Base-by-base conservation (phyloP, 23 tunicate genomes). In the Ascidia mentula region DNA sequence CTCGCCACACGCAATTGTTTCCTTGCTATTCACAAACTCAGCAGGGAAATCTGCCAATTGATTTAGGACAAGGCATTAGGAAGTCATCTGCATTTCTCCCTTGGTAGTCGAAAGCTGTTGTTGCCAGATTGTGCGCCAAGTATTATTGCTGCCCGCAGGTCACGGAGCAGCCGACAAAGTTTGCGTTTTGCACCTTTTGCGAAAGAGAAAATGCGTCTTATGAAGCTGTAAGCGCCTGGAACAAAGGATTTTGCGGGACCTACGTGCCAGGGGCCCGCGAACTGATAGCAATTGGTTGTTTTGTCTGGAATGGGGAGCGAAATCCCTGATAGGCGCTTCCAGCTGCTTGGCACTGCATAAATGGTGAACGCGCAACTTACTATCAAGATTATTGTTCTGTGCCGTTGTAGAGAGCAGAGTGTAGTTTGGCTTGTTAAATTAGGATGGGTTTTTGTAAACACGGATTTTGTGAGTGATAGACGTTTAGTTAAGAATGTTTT, bases 251-350 rank as follows among this genome's bases (percentile, higher is more conserved):
- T 53, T 53, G 7, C 13, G 65, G 13, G 65, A 1, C 1, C 65
- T 26, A 3, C 22, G 22, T 28, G 65, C 13, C 65, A 6, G 65
- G 28, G 65, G 4, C 24, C 65, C 28, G 28, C 28, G 28, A 28
- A 20, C 24, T 26, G 24, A 20, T 20, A 53, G 28, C 28, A 53
- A 28, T 53, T 26, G 12, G 12, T 53, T 53, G 65, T 53, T 53
- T 53, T 53, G 65, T 53, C 65, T 53, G 65, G 65, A 53, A 53
- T 53, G 65, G 24, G 65, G 28, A 26, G 24, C 28, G 65, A 53
- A 53, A 26, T 26, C 53, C 15, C 15, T 42, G 12, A 20, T 53
- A 20, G 22, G 65, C 13, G 65, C 65, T 53, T 53, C 65, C 65
- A 53, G 65, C 65, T 5, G 65, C 24, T 53, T 26, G 28, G 65